Evolutionary conservation across 2,888 invertebrate genomes (phyloP), one percentile per base, ranked within the genome.

Genomic region (Merodon equestris): DNA sequence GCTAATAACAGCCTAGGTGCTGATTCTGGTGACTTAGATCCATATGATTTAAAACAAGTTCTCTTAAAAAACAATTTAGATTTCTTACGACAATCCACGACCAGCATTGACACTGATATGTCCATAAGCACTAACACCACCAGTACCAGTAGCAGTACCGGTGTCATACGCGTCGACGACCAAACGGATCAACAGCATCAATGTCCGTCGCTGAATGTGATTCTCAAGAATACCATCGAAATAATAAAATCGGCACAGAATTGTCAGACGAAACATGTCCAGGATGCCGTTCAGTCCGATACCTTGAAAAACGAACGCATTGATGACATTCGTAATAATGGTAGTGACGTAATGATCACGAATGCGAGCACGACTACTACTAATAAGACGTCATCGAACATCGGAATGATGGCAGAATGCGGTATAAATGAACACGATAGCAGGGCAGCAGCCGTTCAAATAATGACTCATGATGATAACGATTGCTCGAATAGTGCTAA

Each of bases 41-140:
- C 82, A 83, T 83, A 83, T 67, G 76, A 83, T 82, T 83, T 83
- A 81, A 83, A 81, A 82, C 83, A 82, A 82, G 83, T 83, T 82
- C 73, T 83, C 34, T 82, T 81, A 61, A 83, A 83, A 82, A 75
- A 68, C 74, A 83, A 82, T 82, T 82, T 83, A 81, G 82, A 83
- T 40, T 83, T 82, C 73, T 70, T 83, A 66, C 81, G 68, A 57
- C 79, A 74, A 63, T 58, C 66, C 14, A 44, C 73, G 14, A 40
- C 67, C n/a, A 45, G 57, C 9, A 36, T 18, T 2, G 63, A 57
- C 50, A 17, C 58, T 36, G 64, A 71, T 44, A 64, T 71, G 58
- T 58, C 71, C 51, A 64, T 53, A 2, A n/a, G 12, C 40, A 40
- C 3, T 10, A 40, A 10, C 36, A 36, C 36, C 36, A 36, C 13